Percentiles rank a stretch among this genome's conserved stretches.
Conservation (phyloP, 64 coral and sea anemone species). For the Stichodactyla helianthus region DNA sequence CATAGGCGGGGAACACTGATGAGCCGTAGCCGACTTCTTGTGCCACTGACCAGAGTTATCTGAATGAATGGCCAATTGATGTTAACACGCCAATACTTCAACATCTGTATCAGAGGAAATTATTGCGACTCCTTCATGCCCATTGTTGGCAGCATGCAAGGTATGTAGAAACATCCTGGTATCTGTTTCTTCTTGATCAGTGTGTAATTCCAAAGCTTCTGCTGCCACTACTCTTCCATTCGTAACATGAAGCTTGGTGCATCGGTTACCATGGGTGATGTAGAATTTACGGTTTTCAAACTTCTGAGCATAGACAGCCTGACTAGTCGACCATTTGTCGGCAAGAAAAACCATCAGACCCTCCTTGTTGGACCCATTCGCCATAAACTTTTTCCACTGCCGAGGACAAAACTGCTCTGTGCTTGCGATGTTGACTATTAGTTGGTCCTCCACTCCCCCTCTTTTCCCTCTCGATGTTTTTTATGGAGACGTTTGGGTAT, state of each 20-base stretch:
- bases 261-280: slow-evolving; percentile 16
- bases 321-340: slow-evolving; percentile 19
- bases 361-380: slow-evolving; percentile 27
- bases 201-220: slow-evolving; percentile 1
- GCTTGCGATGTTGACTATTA: slow-evolving; percentile 45
- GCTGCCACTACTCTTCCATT: not conserved
- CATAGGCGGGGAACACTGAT: slow-evolving; percentile 20
- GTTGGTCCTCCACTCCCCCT: slow-evolving; percentile 29
- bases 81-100: slow-evolving; percentile 52
- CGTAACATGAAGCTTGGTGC: slow-evolving; percentile 5
- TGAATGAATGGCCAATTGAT: slow-evolving; percentile 34
- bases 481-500: slow-evolving; percentile 55
- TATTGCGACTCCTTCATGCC: not conserved
- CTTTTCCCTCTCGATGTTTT: slow-evolving; percentile 60
- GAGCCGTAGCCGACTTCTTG: slow-evolving; percentile 25
- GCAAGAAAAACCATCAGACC: slow-evolving; percentile 20
- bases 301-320: slow-evolving; percentile 2
- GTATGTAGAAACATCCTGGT: not conserved
- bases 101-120: slow-evolving; percentile 42
- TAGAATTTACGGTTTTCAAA: not conserved
- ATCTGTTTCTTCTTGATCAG: slow-evolving; percentile 28
- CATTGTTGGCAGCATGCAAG: not conserved
- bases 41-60: slow-evolving; percentile 37
- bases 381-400: slow-evolving; percentile 50
- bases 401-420: slow-evolving; percentile 44